Evolutionary conservation across 2,797 vertebrate species (phyloP), one percentile per base, ranked within the genome.

Genomic region (Eremophila alpestris): DNA sequence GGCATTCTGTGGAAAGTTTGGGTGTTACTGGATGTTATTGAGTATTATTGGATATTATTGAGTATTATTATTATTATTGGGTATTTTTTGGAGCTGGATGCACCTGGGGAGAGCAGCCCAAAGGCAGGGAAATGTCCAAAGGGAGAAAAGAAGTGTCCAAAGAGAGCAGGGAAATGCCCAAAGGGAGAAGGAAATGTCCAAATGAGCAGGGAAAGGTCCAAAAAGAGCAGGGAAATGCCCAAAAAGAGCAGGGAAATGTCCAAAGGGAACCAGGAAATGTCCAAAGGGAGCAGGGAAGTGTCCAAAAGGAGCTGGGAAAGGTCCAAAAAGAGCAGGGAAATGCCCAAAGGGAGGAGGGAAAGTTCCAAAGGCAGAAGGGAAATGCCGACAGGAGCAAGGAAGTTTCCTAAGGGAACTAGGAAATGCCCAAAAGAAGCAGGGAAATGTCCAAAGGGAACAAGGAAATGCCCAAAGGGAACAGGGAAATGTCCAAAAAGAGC

Each of bases 151-250:
- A 21, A 62, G 29, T 60, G 24, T 2, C 9, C 11, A 22, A 41
- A 7, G 0, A 13, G 29, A 27, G 5, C 0, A 16, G 3, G 30
- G 12, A 23, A 34, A 34, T 29, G 10, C 0, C 30, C 36, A n/a
- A 7, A 36, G 0, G 8, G 10, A 14, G 2, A 22, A 13, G 19
- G 15, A 22, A 62, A 29, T 60, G 15, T 2, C 9, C 11, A 16
- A 9, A 7, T 16, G 27, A 30, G 17, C 1, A 36, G 4, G 22
- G 22, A 21, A 60, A 40, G 59, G 12, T 1, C 9, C 34, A 20
- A 10, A 8, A 0, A 13, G 10, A 26, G 38, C 34, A 27, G 48
- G 48, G 48, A 70, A 36, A 36, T 8, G 8, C 10, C 36, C 36
- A 36, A 36, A 36, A 10, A 10, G 8, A 36, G 36, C 8, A 36